Conservation (phyloP, 2,888 invertebrate species). For the Merodon equestris region DNA sequence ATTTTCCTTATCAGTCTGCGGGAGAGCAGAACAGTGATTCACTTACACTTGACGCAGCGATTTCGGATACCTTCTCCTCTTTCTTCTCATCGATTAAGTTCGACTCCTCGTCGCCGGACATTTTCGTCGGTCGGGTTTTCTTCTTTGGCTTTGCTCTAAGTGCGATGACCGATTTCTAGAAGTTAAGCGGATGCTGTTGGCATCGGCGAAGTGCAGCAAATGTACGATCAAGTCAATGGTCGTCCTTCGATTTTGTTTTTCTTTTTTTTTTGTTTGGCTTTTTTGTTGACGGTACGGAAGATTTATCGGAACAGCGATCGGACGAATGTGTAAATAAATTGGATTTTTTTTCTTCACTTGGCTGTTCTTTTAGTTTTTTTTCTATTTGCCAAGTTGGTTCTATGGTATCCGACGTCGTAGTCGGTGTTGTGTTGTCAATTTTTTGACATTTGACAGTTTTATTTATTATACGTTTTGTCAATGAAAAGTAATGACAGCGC, state of each 20-base stretch:
- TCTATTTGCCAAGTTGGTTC: slow-evolving; percentile 65
- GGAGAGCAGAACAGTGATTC: slow-evolving; percentile 4
- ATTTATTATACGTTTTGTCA: background rate
- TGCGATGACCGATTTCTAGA: slow-evolving; percentile 15
- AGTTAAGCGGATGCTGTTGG: slow-evolving; percentile 4
- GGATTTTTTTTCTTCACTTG: too few relatives aligned
- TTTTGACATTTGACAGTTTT: slow-evolving; percentile 69
- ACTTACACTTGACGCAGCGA: slow-evolving; percentile 78
- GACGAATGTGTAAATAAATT: slow-evolving; percentile 44
- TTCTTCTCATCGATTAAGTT: slow-evolving; percentile 70
- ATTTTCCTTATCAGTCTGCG: background rate
- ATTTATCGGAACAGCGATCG: slow-evolving; percentile 22
- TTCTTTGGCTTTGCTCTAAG: slow-evolving; percentile 22
- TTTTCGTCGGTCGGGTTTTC: slow-evolving; percentile 53
- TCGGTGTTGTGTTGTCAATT: slow-evolving; percentile 72
- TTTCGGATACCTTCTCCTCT: slow-evolving; percentile 75
- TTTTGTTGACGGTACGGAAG: background rate
- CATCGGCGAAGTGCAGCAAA: slow-evolving; percentile 1
- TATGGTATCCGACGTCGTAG: slow-evolving; percentile 41
- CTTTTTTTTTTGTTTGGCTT: background rate
- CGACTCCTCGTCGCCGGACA: slow-evolving; percentile 72
- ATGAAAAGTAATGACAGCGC: slow-evolving; percentile 27
- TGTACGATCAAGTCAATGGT: too few relatives aligned
- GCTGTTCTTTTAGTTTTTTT: background rate
- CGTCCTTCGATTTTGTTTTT: background rate